Evolutionary conservation across 1,140 invertebrate genomes (phyloP), one percentile per base, ranked within the genome.

Genomic region (Phymorhynchus buccinoides): DNA sequence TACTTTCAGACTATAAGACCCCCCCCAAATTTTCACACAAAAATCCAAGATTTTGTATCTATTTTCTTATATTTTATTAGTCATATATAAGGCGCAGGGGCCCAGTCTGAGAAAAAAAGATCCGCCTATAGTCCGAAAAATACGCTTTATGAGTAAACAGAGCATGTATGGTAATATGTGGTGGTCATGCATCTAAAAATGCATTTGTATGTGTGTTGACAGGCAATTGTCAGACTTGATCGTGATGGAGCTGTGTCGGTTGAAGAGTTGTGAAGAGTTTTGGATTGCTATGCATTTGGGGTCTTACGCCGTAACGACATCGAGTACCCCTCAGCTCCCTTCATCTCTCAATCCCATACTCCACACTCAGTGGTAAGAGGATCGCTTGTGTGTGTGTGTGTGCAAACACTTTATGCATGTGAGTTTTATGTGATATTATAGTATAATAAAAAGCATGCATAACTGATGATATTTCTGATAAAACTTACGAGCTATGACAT

Each of bases 271-370:
- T 98, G 97, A 90, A 97, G 97, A 86, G 98, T 98, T 37, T 99
- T 99, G 98, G 98, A 99, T 94, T 95, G n/a, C n/a, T n/a, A n/a
- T n/a, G n/a, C n/a, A n/a, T n/a, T 99, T 82, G 98, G 98, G 39
- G 98, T 99, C 30, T 93, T 99, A 32, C 93, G 97, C 87, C 94
- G 97, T 88, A 96, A 96, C 90, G 93, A 94, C 35, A 93, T 95
- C 85, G 94, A 94, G 83, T 89, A 94, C 95, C 27, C 96, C 97
- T 80, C 94, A 95, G 30, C 93, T 99, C 89, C 98, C 98, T 6
- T 93, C 96, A 41, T 95, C 95, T 66, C 94, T 98, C 30, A 95
- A n/a, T 96, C 90, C 96, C 96, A 86, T 92, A 92, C 87, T 90
- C 92, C 44, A 89, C 92, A 52, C 88, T 92, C 42, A 91, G 90